Evolutionary conservation across 2,113 vertebrate genomes (phyloP).

Genomic region (Tympanuchus pallidicinctus): DNA sequence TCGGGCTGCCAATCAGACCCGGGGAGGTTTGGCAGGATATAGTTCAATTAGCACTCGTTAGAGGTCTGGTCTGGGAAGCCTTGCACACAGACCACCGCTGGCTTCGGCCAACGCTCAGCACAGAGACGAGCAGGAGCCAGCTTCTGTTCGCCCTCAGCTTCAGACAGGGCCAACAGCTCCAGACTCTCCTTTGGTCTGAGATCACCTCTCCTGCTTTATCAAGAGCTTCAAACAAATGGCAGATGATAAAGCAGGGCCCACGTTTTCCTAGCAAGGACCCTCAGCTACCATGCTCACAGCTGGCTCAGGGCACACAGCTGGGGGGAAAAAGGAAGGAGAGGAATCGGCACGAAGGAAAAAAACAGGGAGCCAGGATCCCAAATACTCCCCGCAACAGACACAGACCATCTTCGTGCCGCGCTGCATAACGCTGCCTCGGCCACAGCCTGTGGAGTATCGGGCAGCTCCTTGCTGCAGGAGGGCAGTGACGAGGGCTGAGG

Average conservation of each 20-base stretch:
- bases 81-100: neutral
- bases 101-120: neutral
- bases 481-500: neutral
- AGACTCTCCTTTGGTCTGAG: neutral
- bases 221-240: neutral
- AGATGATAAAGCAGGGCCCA: constrained; percentile 24
- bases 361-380: constrained; percentile 32
- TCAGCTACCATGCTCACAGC: constrained; percentile 2
- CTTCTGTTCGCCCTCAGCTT: neutral
- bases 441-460: neutral
- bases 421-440: neutral
- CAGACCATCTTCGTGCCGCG: neutral
- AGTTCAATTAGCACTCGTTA: neutral
- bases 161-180: neutral
- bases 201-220: constrained; percentile 37
- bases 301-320: neutral
- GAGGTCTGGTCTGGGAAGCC: neutral
- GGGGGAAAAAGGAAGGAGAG: neutral
- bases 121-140: neutral
- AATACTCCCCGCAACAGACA: neutral
- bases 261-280: neutral
- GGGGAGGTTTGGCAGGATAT: constrained; percentile 22
- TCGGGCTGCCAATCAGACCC: neutral
- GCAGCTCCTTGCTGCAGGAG: neutral
- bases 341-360: neutral